A percentile compares a stretch with the other conserved stretches of the same genome.
These are phyloP conservation scores for Siniperca scherzeri DNA, from an alignment of 2,797 vertebrate genomes.

Conservation along the genomic window DNA sequence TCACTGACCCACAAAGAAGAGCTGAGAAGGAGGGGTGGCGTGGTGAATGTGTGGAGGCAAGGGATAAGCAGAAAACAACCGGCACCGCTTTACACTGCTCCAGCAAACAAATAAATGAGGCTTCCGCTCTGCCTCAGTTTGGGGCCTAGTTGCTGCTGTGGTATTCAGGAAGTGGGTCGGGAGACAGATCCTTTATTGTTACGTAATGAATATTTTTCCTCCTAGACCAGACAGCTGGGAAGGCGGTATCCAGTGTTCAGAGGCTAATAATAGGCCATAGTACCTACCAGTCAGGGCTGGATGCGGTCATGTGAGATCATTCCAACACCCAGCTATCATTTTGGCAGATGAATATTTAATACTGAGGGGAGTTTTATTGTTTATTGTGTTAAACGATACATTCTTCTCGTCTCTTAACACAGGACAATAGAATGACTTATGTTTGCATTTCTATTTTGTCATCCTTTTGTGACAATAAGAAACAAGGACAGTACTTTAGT, in stretches of 20 bases:
- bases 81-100: constrained; percentile 48
- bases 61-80: constrained; percentile 75
- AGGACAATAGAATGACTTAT: not conserved
- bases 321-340: constrained; percentile 39
- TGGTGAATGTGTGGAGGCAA: constrained; percentile 70
- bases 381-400: constrained; percentile 1
- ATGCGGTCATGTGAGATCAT: constrained; percentile 50
- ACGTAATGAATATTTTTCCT: constrained; percentile 82
- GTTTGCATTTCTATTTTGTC: constrained; percentile 11
- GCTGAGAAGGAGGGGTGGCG: constrained; percentile 76
- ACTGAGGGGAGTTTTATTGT: not conserved
- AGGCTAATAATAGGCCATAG: constrained; percentile 82
- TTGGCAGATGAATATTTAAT: constrained; percentile 20
- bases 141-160: constrained; percentile 70
- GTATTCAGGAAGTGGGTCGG: constrained; percentile 82
- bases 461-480: constrained; percentile 9
- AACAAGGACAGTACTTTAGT: constrained; percentile 10
- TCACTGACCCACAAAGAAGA: constrained; percentile 81
- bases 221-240: constrained; percentile 76
- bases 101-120: constrained; percentile 71
- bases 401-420: constrained; percentile 12
- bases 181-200: constrained; percentile 84
- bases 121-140: constrained; percentile 66
- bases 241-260: constrained; percentile 74
- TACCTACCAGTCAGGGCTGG: constrained; percentile 61